These are phyloP conservation scores for Geotrypetes seraphini DNA, from an alignment of 2,797 vertebrate species.

Conservation along the genomic window DNA sequence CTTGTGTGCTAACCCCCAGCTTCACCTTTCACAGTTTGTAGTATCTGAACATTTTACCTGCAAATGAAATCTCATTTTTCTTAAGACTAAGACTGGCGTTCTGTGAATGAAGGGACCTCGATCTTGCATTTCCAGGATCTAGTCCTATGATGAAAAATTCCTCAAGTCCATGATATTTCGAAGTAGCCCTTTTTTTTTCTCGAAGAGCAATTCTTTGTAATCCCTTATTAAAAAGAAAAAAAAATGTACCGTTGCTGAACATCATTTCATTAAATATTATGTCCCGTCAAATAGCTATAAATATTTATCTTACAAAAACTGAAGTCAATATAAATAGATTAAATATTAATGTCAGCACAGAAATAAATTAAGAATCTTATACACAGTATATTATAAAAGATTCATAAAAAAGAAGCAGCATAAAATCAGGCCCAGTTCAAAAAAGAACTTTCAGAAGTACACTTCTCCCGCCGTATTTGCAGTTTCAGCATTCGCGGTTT, in stretches of 20 bases:
- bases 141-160: constrained; percentile 37
- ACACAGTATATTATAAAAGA: no score
- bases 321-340: no score
- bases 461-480: no score
- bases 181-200: constrained; percentile 16
- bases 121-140: constrained; percentile 5
- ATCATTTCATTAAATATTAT: rapidly evolving
- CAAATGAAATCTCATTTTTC: not conserved
- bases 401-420: no score
- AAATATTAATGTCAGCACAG: no score
- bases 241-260: no score
- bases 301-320: not conserved
- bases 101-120: not conserved
- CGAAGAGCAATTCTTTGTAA: constrained; percentile 13
- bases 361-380: no score
- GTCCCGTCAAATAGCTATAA: not conserved
- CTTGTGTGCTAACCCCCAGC: not conserved
- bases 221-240: not conserved
- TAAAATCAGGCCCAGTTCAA: no score
- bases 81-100: not conserved
- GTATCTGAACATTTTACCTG: constrained; percentile 28
- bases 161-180: constrained; percentile 37
- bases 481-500: no score
- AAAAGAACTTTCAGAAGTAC: no score
- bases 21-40: not conserved